phyloP scores from a whole-genome alignment of 2,888 invertebrate genomes.

The Argyra leucocephala region DNA sequence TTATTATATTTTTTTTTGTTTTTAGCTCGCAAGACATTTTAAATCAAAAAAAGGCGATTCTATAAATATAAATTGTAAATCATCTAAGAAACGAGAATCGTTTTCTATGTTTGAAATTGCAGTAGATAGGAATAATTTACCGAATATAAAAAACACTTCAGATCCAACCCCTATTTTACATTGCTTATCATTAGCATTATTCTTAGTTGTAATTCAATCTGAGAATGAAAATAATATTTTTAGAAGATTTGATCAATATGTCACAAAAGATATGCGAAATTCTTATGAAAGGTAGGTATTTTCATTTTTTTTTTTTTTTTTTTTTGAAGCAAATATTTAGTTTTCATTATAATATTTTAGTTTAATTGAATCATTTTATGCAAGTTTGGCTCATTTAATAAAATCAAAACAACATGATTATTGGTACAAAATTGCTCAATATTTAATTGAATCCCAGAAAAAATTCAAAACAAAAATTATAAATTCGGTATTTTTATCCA shows the following conservation, averaged over 20 bases:
- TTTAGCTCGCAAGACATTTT: background rate
- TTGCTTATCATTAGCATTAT: slow-evolving; percentile 35
- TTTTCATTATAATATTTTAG: slow-evolving; percentile 15
- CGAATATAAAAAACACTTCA: background rate
- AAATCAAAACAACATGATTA: slow-evolving; percentile 37
- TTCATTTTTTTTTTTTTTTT: background rate
- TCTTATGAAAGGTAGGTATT: slow-evolving; percentile 27
- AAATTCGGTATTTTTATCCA: slow-evolving; percentile 31
- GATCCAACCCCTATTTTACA: slow-evolving; percentile 32
- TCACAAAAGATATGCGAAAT: slow-evolving; percentile 23
- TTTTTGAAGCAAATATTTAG: background rate
- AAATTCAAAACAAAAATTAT: slow-evolving; percentile 29
- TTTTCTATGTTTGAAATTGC: slow-evolving; percentile 39
- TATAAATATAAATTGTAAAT: background rate
- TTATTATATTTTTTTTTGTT: background rate
- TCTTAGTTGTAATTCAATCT: slow-evolving; percentile 31
- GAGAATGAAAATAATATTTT: slow-evolving; percentile 29
- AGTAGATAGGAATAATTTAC: background rate
- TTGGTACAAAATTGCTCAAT: slow-evolving; percentile 38
- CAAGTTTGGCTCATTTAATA: slow-evolving; percentile 34
- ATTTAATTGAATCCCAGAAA: slow-evolving; percentile 35
- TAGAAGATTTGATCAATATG: slow-evolving; percentile 25
- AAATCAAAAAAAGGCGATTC: background rate
- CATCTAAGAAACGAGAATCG: slow-evolving; percentile 32
- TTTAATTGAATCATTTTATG: slow-evolving; percentile 33